Evolutionary conservation across 2,113 vertebrate species (phyloP).

Genomic region (Malurus cyaneus): DNA sequence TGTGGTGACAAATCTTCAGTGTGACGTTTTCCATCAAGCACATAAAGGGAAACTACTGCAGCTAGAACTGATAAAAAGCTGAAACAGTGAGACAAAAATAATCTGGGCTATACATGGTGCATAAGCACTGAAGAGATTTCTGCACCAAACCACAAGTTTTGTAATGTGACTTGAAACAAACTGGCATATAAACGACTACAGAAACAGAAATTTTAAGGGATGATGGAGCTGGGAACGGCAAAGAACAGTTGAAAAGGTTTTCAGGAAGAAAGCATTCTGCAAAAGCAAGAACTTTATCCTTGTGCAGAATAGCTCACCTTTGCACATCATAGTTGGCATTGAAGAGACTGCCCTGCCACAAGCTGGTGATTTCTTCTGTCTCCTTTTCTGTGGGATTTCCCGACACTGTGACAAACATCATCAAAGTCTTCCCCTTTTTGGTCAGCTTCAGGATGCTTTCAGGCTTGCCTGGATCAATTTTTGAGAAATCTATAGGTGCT

Average conservation of each 20-base stretch:
- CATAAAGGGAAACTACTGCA: background rate
- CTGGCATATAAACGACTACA: background rate
- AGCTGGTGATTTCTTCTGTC: conserved; percentile 89
- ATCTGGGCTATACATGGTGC: accelerated
- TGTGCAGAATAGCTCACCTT: conserved; percentile 73
- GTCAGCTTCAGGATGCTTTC: conserved; percentile 92
- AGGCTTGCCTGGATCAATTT: conserved; percentile 89
- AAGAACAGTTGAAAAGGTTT: background rate
- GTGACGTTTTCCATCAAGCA: background rate
- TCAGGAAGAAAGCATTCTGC: background rate
- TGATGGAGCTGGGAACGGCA: background rate
- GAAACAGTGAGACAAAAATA: background rate
- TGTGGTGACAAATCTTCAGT: background rate
- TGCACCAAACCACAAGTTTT: background rate
- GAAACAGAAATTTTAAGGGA: background rate
- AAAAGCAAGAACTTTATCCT: background rate
- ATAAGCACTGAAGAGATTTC: background rate
- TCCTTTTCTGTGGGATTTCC: conserved; percentile 93
- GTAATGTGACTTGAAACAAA: background rate
- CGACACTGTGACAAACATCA: conserved; percentile 93
- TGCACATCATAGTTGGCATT: conserved; percentile 96
- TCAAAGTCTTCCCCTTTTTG: conserved; percentile 93
- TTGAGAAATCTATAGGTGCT: conserved; percentile 90
- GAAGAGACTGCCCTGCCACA: conserved; percentile 98
- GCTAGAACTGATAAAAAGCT: background rate